These are phyloP conservation scores for Cydia pomonella DNA, from an alignment of 1,140 invertebrate species.

Conservation along the genomic window DNA sequence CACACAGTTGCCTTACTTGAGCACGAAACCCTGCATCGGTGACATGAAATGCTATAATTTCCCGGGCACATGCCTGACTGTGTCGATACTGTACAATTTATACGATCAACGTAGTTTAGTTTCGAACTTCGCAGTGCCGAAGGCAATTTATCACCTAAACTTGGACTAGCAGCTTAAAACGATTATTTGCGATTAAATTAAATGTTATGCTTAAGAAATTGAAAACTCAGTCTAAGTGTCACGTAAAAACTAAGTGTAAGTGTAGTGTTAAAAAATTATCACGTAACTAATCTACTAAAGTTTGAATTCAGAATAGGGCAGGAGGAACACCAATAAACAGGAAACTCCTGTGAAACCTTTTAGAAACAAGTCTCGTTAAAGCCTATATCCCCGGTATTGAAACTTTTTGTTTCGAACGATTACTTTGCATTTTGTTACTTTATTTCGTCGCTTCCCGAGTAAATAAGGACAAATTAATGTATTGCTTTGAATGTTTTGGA, in stretches of 20 bases:
- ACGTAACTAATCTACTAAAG: neutral
- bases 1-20: neutral
- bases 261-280: neutral
- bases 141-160: constrained; percentile 17
- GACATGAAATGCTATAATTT: constrained; percentile 6
- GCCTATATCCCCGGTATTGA: constrained; percentile 2
- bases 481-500: neutral
- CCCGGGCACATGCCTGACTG: neutral
- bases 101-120: constrained; percentile 8
- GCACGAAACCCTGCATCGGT: neutral
- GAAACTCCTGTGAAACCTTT: neutral
- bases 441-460: neutral
- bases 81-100: constrained; percentile 9
- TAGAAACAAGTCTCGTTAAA: neutral
- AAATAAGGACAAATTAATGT: constrained; percentile 24
- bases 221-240: too few relatives aligned
- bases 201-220: neutral
- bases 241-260: too few relatives aligned
- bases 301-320: too few relatives aligned
- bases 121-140: neutral
- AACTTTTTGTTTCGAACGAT: constrained; percentile 23
- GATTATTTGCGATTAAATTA: constrained; percentile 14
- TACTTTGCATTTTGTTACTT: constrained; percentile 16
- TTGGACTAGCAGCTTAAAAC: neutral
- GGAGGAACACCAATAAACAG: neutral